These are phyloP conservation scores for Stenodema calcarata DNA, from an alignment of 2,888 invertebrate genomes.

Conservation along the genomic window DNA sequence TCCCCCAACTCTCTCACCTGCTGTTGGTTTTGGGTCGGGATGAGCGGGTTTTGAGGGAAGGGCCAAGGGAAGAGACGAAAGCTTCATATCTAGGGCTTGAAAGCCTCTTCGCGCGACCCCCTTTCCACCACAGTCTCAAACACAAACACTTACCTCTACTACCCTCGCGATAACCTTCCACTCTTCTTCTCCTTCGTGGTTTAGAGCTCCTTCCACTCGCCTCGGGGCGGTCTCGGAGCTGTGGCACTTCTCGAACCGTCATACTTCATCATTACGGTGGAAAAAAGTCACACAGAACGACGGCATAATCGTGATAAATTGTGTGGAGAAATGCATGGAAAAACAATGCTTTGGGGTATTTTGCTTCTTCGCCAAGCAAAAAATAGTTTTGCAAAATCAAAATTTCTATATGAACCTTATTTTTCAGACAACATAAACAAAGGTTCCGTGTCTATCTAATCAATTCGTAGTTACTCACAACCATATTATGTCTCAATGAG, in stretches of 20 bases:
- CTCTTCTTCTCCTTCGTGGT: not conserved
- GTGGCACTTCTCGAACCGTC: not conserved
- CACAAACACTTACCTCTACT: not conserved
- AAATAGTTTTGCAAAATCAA: no score
- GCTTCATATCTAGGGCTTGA: constrained; percentile 2
- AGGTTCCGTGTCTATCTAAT: no score
- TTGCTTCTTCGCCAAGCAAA: no score
- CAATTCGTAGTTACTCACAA: no score
- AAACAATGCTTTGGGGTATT: no score
- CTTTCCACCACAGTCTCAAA: not conserved
- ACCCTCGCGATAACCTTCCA: not conserved
- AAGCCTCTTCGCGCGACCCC: not conserved
- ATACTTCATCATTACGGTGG: not conserved
- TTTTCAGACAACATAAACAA: no score
- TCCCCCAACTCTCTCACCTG: not conserved
- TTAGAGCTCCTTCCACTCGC: not conserved
- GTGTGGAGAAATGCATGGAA: no score
- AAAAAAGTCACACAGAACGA: not conserved
- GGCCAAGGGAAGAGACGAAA: not conserved
- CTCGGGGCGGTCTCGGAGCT: not conserved
- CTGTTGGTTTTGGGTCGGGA: not conserved
- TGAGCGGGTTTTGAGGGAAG: not conserved
- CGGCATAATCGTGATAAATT: no score
- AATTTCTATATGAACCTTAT: no score
- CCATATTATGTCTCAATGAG: no score